A percentile compares a stretch with the other conserved stretches of the same genome.
These are phyloP conservation scores for Stomatorhinus walkeri DNA, from an alignment of 2,797 vertebrate genomes.

Conservation along the genomic window DNA sequence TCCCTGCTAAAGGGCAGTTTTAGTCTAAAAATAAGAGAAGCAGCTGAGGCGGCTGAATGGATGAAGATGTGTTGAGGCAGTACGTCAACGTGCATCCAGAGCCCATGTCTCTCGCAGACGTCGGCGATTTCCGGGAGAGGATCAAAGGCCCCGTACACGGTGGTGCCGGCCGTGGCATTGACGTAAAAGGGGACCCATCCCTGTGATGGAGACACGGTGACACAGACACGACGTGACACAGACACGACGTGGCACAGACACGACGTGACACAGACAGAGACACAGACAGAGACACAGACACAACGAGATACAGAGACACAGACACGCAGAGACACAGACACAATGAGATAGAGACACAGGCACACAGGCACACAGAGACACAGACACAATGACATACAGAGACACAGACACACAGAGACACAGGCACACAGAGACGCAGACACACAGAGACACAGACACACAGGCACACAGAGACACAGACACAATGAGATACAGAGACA, in stretches of 20 bases:
- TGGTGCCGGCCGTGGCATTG: constrained; percentile 59
- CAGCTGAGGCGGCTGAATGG: not conserved
- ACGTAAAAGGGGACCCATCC: constrained; percentile 62
- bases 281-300: not conserved
- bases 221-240: not conserved
- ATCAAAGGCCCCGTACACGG: constrained; percentile 61
- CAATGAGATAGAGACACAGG: not conserved
- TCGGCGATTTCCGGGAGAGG: constrained; percentile 52
- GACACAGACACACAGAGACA: not conserved
- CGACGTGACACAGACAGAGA: not conserved
- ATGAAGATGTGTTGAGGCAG: not conserved
- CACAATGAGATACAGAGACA: not conserved
- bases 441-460: not conserved
- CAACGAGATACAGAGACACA: not conserved
- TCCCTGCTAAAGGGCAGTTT: not conserved
- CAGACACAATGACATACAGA: not conserved
- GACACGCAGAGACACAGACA: not conserved
- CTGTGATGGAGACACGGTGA: constrained; percentile 33
- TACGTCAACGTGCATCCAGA: constrained; percentile 69
- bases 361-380: not conserved
- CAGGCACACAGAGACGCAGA: not conserved
- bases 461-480: not conserved
- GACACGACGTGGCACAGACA: not conserved
- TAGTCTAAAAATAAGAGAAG: not conserved
- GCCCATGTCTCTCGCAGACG: constrained; percentile 46